Evolutionary conservation across 2,888 invertebrate species (phyloP).

Genomic region (Heliothis peltigera): DNA sequence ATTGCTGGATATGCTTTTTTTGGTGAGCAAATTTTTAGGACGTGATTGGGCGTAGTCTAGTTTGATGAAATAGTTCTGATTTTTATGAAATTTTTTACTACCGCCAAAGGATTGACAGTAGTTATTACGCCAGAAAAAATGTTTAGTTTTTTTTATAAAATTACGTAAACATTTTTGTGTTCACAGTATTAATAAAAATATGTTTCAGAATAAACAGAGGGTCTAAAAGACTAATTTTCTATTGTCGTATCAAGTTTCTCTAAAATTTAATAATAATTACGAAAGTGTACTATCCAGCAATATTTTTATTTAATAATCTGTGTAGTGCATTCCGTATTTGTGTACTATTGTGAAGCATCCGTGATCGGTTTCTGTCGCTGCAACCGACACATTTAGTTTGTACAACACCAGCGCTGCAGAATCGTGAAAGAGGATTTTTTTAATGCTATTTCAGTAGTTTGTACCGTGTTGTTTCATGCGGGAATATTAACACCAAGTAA

Average conservation of each 20-base stretch:
- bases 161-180: too few species aligned
- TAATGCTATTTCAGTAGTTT: conserved; percentile 2
- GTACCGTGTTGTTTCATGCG: too few species aligned
- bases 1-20: conserved; percentile 35
- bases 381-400: conserved; percentile 65
- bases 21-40: conserved; percentile 14
- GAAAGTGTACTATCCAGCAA: conserved; percentile 20
- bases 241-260: too few species aligned
- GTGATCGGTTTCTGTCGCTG: conserved; percentile 68
- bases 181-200: too few species aligned
- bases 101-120: too few species aligned
- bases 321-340: conserved; percentile 37
- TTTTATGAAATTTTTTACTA: neutral
- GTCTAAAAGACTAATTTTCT: too few species aligned
- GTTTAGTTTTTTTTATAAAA: too few species aligned
- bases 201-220: too few species aligned
- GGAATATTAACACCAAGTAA: too few species aligned
- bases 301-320: conserved; percentile 6
- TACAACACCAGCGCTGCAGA: neutral
- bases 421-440: neutral
- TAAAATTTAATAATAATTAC: neutral
- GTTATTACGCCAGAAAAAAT: too few species aligned
- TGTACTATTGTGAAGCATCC: conserved; percentile 66
- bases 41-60: conserved; percentile 29
- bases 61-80: neutral